phyloP scores from a whole-genome alignment of 2,888 invertebrate species.

The Eubasilissa splendida region DNA sequence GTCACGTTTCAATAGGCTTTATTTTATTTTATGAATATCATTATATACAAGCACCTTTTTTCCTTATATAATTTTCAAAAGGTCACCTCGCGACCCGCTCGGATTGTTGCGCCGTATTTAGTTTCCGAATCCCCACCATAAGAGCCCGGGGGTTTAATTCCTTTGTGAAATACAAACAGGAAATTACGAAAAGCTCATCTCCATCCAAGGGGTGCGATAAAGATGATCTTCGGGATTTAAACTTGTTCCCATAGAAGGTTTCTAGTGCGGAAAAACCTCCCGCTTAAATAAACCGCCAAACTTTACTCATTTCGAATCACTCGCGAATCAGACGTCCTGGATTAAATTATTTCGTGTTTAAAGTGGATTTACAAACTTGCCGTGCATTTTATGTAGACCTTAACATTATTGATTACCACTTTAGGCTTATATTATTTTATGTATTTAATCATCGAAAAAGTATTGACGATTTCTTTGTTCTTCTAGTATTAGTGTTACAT shows the following conservation, averaged over 20 bases:
- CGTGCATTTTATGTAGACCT: no score
- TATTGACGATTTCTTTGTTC: no score
- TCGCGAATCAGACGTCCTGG: slow-evolving; percentile 3
- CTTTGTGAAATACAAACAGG: slow-evolving; percentile 53
- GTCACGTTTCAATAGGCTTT: no score
- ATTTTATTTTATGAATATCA: no score
- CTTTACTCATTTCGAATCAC: slow-evolving; percentile 36
- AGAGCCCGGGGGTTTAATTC: slow-evolving; percentile 46
- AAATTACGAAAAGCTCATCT: slow-evolving; percentile 48
- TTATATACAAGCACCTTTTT: no score
- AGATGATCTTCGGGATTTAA: slow-evolving; percentile 48
- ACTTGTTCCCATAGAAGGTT: slow-evolving; percentile 36
- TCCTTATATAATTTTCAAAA: not conserved
- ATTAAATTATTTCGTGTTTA: not conserved
- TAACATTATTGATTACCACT: no score
- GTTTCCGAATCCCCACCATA: slow-evolving; percentile 38
- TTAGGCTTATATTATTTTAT: no score
- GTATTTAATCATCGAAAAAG: no score
- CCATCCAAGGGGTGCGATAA: slow-evolving; percentile 41
- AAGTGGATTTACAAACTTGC: no score
- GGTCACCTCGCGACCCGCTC: not conserved
- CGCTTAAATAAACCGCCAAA: slow-evolving; percentile 19
- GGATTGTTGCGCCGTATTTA: slow-evolving; percentile 21
- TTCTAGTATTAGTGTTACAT: no score
- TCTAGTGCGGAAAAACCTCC: slow-evolving; percentile 6